phyloP scores from a whole-genome alignment of 2,113 vertebrate species.

The Catagonus wagneri region DNA sequence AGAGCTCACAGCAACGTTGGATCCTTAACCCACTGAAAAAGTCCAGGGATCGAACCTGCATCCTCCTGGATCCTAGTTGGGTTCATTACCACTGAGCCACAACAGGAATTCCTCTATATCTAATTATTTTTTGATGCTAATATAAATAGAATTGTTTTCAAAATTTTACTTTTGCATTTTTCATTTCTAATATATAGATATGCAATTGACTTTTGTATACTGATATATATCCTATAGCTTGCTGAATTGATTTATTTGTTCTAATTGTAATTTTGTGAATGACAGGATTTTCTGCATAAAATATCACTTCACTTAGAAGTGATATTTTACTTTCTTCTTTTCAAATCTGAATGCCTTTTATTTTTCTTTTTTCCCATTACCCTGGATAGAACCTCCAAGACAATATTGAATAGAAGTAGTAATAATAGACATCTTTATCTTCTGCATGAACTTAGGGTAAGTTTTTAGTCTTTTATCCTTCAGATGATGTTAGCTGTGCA shows the following conservation, averaged over 20 bases:
- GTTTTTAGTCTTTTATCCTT: background rate
- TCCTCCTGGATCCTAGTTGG: no score
- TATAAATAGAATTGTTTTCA: background rate
- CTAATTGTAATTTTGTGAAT: background rate
- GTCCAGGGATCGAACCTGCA: no score
- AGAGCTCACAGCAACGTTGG: no score
- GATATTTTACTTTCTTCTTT: background rate
- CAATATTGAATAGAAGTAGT: background rate
- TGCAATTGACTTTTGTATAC: background rate
- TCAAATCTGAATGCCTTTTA: background rate
- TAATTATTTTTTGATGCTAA: background rate
- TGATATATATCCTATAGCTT: background rate
- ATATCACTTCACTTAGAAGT: background rate
- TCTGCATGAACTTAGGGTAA: background rate
- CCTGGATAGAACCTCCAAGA: background rate
- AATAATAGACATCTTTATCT: background rate
- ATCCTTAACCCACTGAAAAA: no score
- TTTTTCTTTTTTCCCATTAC: background rate
- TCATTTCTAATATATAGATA: background rate
- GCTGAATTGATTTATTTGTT: background rate
- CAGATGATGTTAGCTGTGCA: background rate
- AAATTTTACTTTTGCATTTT: background rate
- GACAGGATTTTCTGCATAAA: background rate
- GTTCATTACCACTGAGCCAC: no score
- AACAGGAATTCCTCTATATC: background rate